Percentiles rank a stretch among this genome's conserved stretches.
Conservation (phyloP, 2,113 vertebrate species). For the Caloenas nicobarica region DNA sequence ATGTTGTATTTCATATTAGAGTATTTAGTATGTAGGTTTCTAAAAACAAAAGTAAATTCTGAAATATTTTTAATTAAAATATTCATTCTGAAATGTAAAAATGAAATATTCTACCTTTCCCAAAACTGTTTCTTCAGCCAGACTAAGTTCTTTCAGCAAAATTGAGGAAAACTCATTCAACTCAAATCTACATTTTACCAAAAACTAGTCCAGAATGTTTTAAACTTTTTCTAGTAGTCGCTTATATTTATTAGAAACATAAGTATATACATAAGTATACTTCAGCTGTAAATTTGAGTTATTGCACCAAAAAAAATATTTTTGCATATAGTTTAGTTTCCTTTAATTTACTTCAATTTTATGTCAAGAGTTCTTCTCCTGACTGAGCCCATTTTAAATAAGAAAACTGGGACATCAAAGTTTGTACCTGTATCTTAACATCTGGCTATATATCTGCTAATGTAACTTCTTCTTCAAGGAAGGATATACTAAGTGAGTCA, state of each 20-base stretch:
- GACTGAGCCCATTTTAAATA: background rate
- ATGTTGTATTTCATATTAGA: background rate
- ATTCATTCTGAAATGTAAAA: background rate
- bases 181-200: background rate
- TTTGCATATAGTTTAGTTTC: background rate
- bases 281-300: background rate
- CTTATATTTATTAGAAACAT: background rate
- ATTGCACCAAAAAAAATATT: background rate
- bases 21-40: background rate
- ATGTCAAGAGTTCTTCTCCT: background rate
- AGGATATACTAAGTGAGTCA: background rate
- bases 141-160: background rate
- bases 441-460: background rate
- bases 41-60: background rate
- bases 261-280: background rate
- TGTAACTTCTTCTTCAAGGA: background rate
- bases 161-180: background rate
- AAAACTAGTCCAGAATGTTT: background rate
- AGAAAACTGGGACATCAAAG: background rate
- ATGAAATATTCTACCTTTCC: background rate
- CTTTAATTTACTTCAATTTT: background rate
- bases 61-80: background rate
- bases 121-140: background rate
- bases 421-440: background rate
- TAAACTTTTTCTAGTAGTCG: background rate